These are phyloP conservation scores for Epistrophe grossulariae DNA, from an alignment of 2,888 invertebrate species.

Conservation along the genomic window DNA sequence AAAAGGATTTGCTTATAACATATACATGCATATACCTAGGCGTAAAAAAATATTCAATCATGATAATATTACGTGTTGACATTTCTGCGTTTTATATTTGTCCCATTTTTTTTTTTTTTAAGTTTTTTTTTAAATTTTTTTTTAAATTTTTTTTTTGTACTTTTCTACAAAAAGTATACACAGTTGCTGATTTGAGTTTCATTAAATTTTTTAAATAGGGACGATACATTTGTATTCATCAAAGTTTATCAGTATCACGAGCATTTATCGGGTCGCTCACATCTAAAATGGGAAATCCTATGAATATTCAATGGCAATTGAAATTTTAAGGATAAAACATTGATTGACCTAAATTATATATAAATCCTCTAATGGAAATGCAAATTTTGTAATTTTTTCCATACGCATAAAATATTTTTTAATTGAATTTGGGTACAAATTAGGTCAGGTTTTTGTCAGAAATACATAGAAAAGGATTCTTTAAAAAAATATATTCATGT, in stretches of 20 bases:
- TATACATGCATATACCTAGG: conserved; percentile 6
- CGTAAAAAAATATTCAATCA: conserved; percentile 18
- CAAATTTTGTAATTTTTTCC: neutral
- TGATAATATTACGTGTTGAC: conserved; percentile 11
- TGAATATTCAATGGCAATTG: conserved; percentile 65
- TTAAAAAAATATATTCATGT: neutral
- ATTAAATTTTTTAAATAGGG: neutral
- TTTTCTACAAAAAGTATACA: neutral
- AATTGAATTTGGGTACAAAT: neutral
- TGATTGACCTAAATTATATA: conserved; percentile 60
- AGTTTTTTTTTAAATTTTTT: neutral
- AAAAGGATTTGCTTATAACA: neutral
- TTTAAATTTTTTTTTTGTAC: neutral
- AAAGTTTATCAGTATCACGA: conserved; percentile 24
- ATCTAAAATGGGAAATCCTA: conserved; percentile 55
- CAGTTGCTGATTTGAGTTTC: neutral
- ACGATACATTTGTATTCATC: conserved; percentile 18
- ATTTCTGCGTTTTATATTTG: conserved; percentile 26
- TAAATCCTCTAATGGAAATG: neutral
- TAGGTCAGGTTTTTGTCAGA: neutral
- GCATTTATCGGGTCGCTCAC: conserved; percentile 42
- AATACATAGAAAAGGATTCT: neutral
- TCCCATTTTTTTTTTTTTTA: conserved; percentile 8
- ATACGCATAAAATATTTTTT: neutral
- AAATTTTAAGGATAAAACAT: conserved; percentile 36